Conservation (phyloP, 2,888 invertebrate genomes). For the Zonitis immaculata region DNA sequence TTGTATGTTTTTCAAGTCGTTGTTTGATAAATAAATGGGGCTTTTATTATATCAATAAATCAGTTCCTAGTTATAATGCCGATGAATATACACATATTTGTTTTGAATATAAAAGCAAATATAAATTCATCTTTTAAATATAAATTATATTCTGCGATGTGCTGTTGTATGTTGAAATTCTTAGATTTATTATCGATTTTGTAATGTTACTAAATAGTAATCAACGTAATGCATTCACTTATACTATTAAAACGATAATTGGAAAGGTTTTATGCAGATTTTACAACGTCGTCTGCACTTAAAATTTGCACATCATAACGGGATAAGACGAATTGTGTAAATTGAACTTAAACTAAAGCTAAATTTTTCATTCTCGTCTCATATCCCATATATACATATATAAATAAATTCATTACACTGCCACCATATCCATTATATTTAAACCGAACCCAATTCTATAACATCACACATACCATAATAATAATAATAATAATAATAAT, state of each 20-base stretch:
- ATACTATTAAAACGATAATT: constrained; percentile 32
- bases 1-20: constrained; percentile 22
- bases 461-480: constrained; percentile 22
- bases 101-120: too few species aligned
- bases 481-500: constrained; percentile 29
- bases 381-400: too few species aligned
- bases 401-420: constrained; percentile 34
- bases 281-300: constrained; percentile 28
- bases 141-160: too few species aligned
- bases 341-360: neutral
- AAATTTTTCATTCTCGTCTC: too few species aligned
- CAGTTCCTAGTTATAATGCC: constrained; percentile 21
- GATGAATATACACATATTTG: too few species aligned
- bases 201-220: constrained; percentile 16
- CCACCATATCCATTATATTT: constrained; percentile 23
- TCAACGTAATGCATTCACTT: constrained; percentile 32
- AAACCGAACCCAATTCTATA: neutral
- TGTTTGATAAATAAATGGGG: constrained; percentile 23
- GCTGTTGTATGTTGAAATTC: neutral
- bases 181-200: constrained; percentile 5
- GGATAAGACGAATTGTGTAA: neutral
- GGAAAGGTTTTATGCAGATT: constrained; percentile 38
- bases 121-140: constrained; percentile 8
- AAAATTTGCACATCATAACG: too few species aligned
- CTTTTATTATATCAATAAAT: constrained; percentile 22